These are phyloP conservation scores for Todiramphus saurophagus DNA, from an alignment of 2,113 vertebrate genomes.

Conservation along the genomic window DNA sequence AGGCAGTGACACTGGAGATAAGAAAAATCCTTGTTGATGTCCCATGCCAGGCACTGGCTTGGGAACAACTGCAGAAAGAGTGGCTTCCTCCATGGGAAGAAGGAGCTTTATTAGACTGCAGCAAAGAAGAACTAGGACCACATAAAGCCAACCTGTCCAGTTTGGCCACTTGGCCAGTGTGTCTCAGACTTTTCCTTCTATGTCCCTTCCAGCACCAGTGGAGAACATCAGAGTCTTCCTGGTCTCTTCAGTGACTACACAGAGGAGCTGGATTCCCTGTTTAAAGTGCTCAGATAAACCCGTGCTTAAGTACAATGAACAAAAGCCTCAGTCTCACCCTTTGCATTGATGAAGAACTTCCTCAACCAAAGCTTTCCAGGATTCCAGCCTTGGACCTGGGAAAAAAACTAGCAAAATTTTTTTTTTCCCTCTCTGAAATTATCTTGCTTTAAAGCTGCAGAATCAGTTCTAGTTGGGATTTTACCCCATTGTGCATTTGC, in stretches of 20 bases:
- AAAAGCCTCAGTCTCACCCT: neutral
- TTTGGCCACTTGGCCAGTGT: rapidly evolving
- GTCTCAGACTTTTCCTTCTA: neutral
- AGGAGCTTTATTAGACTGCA: neutral
- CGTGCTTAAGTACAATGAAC: neutral
- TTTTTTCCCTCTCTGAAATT: neutral
- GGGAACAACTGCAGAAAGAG: neutral
- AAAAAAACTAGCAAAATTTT: neutral
- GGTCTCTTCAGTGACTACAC: neutral
- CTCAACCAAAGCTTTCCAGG: neutral
- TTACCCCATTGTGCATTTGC: neutral
- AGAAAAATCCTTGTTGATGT: neutral
- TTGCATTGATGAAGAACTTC: neutral
- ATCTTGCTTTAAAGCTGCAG: neutral
- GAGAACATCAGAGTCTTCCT: neutral
- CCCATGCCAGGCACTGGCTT: neutral
- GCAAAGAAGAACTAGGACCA: neutral
- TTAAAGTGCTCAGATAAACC: neutral
- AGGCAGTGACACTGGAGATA: neutral
- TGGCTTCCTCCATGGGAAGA: neutral
- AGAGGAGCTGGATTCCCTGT: neutral
- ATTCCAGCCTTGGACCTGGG: neutral
- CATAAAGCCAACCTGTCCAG: neutral
- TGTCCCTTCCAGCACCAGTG: neutral
- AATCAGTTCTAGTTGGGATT: neutral